Base-by-base conservation (phyloP, 2,113 vertebrate genomes). In the Pogonocichla stellata region DNA sequence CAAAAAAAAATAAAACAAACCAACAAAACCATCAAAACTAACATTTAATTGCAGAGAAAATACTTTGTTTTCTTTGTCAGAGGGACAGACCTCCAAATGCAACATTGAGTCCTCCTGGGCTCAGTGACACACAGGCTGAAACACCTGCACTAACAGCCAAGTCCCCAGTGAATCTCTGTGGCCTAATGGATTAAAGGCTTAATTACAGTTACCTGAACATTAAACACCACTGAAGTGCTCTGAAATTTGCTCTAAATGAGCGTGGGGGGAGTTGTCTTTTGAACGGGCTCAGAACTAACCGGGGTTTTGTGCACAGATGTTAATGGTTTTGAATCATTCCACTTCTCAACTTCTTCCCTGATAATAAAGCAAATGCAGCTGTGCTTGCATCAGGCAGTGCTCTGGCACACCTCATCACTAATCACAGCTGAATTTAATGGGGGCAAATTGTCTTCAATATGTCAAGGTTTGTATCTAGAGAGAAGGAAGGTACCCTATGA, bases 151-250 rank as follows among this genome's bases (percentile, higher is more conserved):
- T 45, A 70, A 56, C 26, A 91, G 54, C 43, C 47, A 77, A 50
- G 24, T 84, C 88, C 36, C 64, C 4, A 1, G 0, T 23, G 90
- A 85, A 58, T 61, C 54, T 25, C 9, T 6, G 2, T 5, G 18
- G 60, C 28, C 80, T 91, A 47, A 90, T 28, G 25, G 60, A 93
- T 86, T 56, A 80, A 75, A 67, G 45, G 34, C 47, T 92, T 93
- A 92, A 92, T 86, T 86, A 89, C 61, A 88, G 83, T 47, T 74
- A 92, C 83, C 83, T 89, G 47, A 71, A 78, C 60, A 75, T 94
- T 86, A 93, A 91, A 74, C 42, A 83, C n/a, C 65, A 50, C 15
- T 38, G 18, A 20, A 92, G 45, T 5, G 9, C 15, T 38, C 28
- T 43, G 67, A 95, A 82, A 77, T 45, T 47, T 71, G 33, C 66